Percentiles rank a stretch among this genome's conserved stretches.
These are phyloP conservation scores for Ormyrus nitidulus DNA, from an alignment of 2,888 invertebrate species.

Conservation along the genomic window DNA sequence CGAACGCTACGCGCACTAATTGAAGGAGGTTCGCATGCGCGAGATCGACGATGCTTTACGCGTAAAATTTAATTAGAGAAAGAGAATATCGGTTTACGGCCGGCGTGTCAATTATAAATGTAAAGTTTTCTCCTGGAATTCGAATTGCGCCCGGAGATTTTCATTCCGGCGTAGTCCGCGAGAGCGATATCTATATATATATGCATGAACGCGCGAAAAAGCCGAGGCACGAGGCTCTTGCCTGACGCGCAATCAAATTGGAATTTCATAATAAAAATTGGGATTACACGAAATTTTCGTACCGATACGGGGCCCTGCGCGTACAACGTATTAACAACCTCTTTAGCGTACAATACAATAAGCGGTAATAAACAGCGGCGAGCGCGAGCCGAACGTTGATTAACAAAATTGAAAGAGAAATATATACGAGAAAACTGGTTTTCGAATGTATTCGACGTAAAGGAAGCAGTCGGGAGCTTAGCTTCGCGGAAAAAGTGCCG, in stretches of 20 bases:
- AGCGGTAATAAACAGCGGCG: neutral
- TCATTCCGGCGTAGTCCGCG: neutral
- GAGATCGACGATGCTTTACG: conserved; percentile 18
- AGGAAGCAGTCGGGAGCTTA: too few species aligned
- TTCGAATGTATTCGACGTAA: neutral
- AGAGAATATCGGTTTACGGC: conserved; percentile 31
- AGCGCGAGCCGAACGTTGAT: neutral
- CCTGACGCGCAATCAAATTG: neutral
- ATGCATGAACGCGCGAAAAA: neutral
- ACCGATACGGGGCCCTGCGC: neutral
- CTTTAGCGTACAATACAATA: conserved; percentile 4
- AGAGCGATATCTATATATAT: too few species aligned
- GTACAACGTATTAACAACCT: neutral
- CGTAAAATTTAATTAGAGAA: conserved; percentile 55
- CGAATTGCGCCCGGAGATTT: conserved; percentile 9
- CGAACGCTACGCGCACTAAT: conserved; percentile 31
- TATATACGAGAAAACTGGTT: conserved; percentile 12
- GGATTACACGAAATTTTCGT: conserved; percentile 8
- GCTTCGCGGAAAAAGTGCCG: neutral
- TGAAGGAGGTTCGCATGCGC: conserved; percentile 38
- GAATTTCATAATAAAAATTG: conserved; percentile 6
- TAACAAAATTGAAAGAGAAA: neutral
- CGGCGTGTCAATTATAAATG: conserved; percentile 18
- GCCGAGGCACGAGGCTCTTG: neutral
- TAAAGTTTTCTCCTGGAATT: conserved; percentile 42